A percentile compares a stretch with the other conserved stretches of the same genome.
phyloP scores from a whole-genome alignment of 2,113 vertebrate species.

The Uropsilus gracilis region DNA sequence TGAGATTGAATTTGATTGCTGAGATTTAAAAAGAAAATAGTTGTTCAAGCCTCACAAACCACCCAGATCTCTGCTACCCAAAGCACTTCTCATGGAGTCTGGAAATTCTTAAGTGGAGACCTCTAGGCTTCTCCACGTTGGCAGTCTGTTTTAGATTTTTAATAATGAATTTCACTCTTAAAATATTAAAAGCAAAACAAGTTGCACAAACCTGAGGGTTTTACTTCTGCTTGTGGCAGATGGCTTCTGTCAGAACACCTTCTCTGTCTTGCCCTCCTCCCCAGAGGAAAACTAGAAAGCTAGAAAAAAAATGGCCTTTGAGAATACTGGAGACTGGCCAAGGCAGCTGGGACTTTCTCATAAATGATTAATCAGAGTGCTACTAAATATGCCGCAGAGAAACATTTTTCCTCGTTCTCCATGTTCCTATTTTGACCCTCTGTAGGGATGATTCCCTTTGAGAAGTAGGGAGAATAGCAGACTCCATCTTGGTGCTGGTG shows the following conservation, averaged over 20 bases:
- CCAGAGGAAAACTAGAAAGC: neutral
- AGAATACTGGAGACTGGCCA: neutral
- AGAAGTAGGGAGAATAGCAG: neutral
- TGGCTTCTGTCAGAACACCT: neutral
- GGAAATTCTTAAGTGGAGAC: neutral
- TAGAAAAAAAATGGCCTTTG: neutral
- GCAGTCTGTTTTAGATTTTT: neutral
- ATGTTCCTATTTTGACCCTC: neutral
- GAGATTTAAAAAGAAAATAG: neutral
- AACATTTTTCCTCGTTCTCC: neutral
- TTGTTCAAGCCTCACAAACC: neutral
- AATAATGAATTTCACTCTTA: neutral
- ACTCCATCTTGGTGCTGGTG: fast-evolving
- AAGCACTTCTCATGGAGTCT: neutral
- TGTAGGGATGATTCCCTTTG: neutral
- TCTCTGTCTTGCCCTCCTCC: fast-evolving
- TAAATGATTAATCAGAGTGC: neutral
- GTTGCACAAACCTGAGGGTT: neutral
- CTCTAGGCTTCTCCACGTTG: neutral
- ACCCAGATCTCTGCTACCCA: neutral
- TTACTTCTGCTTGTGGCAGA: neutral
- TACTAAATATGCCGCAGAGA: neutral
- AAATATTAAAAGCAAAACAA: neutral
- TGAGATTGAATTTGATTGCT: neutral
- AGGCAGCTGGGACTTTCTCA: no score